Evolutionary conservation across 2,888 invertebrate species (phyloP).

Genomic region (Drosophila anceps): DNA sequence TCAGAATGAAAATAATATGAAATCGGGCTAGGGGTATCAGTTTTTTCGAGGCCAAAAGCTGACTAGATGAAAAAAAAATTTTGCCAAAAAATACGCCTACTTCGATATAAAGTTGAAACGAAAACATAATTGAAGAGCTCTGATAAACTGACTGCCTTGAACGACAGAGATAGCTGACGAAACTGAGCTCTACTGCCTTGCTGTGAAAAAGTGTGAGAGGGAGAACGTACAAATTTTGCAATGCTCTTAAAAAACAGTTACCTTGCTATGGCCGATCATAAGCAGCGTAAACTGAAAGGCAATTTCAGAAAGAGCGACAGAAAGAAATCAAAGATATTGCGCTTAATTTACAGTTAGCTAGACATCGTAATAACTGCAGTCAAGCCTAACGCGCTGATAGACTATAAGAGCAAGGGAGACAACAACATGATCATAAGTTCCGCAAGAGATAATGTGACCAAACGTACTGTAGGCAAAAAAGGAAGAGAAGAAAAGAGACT

Average conservation of each 20-base stretch:
- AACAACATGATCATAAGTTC: neutral
- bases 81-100: neutral
- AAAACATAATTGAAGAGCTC: neutral
- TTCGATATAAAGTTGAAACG: neutral
- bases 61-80: slow-evolving; percentile 8
- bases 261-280: neutral
- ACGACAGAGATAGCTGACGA: neutral
- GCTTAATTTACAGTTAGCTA: neutral
- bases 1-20: neutral
- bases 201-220: neutral
- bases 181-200: neutral
- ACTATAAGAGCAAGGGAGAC: neutral
- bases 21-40: neutral
- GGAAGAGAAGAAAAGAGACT: neutral
- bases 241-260: neutral
- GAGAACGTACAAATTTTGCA: neutral
- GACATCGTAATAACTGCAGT: neutral
- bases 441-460: neutral
- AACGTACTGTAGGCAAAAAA: neutral
- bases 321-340: neutral
- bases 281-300: neutral
- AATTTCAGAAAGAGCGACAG: neutral
- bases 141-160: neutral
- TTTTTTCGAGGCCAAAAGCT: neutral
- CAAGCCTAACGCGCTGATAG: neutral